Conservation (phyloP, 2,888 invertebrate genomes). For the Acholoe squamosa region DNA sequence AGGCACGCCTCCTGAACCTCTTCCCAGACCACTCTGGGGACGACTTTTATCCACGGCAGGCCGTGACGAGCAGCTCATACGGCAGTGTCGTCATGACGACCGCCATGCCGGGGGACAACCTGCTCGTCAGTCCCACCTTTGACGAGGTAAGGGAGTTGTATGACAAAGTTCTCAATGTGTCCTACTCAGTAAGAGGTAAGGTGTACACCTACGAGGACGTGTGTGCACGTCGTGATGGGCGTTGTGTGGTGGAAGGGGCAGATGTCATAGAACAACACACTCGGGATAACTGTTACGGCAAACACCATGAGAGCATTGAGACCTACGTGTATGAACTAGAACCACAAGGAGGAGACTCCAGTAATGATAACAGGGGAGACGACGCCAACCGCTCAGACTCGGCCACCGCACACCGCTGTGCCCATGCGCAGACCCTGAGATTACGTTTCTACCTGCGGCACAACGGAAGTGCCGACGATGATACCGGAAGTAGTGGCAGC, state of each 20-base stretch:
- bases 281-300: conserved; percentile 35
- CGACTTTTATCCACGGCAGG: conserved; percentile 64
- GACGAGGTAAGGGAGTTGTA: conserved; percentile 37
- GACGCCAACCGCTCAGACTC: conserved; percentile 43
- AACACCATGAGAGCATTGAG: conserved; percentile 45
- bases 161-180: conserved; percentile 8
- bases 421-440: conserved; percentile 36
- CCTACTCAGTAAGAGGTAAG: neutral
- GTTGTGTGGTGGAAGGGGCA: conserved; percentile 70
- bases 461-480: conserved; percentile 24
- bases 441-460: conserved; percentile 65
- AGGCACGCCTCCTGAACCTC: neutral
- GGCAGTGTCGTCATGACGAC: conserved; percentile 62
- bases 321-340: conserved; percentile 54
- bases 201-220: conserved; percentile 62
- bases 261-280: neutral
- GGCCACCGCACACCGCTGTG: conserved; percentile 45
- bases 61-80: conserved; percentile 58
- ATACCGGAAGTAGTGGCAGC: neutral
- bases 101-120: neutral
- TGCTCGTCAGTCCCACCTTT: conserved; percentile 29
- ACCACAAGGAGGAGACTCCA: neutral
- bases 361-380: neutral
- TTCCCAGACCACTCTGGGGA: conserved; percentile 8
- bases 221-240: conserved; percentile 69